A percentile compares a stretch with the other conserved stretches of the same genome.
Conservation (phyloP, 2,888 invertebrate genomes). For the Glaucopsyche alexis region DNA sequence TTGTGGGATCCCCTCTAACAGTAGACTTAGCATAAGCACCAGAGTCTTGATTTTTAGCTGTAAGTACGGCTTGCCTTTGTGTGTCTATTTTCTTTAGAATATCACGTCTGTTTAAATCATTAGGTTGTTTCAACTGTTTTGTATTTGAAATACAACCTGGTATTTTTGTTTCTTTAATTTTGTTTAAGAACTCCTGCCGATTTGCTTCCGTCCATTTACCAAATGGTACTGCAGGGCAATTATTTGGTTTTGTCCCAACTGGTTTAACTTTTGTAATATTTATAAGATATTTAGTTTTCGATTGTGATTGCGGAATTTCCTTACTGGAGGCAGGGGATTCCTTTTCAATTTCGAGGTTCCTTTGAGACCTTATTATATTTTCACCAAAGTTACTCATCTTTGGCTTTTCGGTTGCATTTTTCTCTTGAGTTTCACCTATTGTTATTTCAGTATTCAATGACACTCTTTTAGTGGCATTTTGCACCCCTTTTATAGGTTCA, state of each 20-base stretch:
- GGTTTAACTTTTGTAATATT: constrained; percentile 38
- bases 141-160: constrained; percentile 55
- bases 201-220: constrained; percentile 74
- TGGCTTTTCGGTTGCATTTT: neutral
- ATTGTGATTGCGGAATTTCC: neutral
- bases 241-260: constrained; percentile 48
- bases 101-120: constrained; percentile 71
- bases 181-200: constrained; percentile 68
- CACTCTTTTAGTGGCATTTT: neutral
- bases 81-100: constrained; percentile 70
- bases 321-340: neutral
- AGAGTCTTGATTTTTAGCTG: constrained; percentile 56
- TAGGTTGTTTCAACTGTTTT: constrained; percentile 69
- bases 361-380: neutral
- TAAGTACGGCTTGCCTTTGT: constrained; percentile 57
- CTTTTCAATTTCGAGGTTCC: neutral
- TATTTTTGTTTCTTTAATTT: constrained; percentile 65
- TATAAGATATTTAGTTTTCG: constrained; percentile 29
- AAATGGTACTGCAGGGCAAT: constrained; percentile 66
- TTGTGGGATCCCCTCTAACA: constrained; percentile 53
- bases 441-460: neutral
- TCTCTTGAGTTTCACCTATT: neutral
- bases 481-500: neutral
- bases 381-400: neutral
- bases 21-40: constrained; percentile 46